Base-by-base conservation (phyloP, 37 sponge, comb jelly and placozoan genomes). In the Corticium candelabrum region DNA sequence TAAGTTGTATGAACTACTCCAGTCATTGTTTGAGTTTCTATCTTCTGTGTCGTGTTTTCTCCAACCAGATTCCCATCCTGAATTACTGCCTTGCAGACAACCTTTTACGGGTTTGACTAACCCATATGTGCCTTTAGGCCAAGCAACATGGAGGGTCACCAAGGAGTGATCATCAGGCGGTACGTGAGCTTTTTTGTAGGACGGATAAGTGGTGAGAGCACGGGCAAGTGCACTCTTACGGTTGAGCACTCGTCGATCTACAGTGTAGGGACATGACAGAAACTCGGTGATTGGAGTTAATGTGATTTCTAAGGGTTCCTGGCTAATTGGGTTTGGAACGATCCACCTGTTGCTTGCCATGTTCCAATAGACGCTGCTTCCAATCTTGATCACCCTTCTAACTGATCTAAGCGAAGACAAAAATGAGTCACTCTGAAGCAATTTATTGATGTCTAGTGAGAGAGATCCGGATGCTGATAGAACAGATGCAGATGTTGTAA, bases 71-170 rank as follows among this genome's bases (percentile, higher is more conserved):
- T 34, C 3, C 69, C 68, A 78, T 32, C 5, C 30, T 3, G 32
- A 15, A n/a, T n/a, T n/a, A n/a, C n/a, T n/a, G n/a, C n/a, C n/a
- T n/a, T n/a, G n/a, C n/a, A n/a, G n/a, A n/a, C n/a, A n/a, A n/a
- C n/a, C n/a, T n/a, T n/a, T n/a, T n/a, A n/a, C n/a, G 11, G 79
- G 69, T 34, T 4, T 78, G 3, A 41, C 37, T 3, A 78, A 31
- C 5, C 33, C 7, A 34, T 78, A 78, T 3, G 79, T 78, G 31
- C 68, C 79, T 34, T 78, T 41, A 70, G 79, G 79, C 79, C 79
- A 78, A 70, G 34, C 62, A 50, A 29, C 11, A 29, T 15, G 3
- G 21, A 67, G 62, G 15, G 62, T 50, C 15, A 21, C 62, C n/a
- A n/a, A n/a, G 62, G 21, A 21, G 11, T 11, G n/a, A n/a, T n/a